These are phyloP conservation scores for Andricus curvator DNA, from an alignment of 2,888 invertebrate genomes.

Conservation along the genomic window DNA sequence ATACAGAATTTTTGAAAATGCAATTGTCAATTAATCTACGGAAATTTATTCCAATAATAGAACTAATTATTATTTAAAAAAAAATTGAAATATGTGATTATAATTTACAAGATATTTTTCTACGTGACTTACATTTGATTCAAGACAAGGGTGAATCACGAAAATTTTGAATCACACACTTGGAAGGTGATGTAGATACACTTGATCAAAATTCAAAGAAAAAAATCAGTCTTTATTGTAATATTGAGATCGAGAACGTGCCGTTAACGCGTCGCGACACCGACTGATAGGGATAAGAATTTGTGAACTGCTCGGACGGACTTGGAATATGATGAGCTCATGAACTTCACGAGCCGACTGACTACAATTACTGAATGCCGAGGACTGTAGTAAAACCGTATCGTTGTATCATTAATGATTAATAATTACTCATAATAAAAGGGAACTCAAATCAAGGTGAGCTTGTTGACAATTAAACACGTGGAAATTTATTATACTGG, in stretches of 20 bases:
- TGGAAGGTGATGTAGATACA: neutral
- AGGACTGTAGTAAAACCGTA: neutral
- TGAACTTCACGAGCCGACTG: neutral
- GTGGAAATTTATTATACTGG: no score
- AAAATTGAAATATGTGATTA: neutral
- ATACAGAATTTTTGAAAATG: no score
- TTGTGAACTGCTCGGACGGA: neutral
- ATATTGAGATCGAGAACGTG: neutral
- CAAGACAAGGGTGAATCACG: neutral
- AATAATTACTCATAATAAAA: neutral
- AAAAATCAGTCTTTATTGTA: no score
- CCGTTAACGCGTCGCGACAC: neutral
- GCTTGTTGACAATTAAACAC: neutral
- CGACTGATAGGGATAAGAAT: neutral
- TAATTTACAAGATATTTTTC: neutral
- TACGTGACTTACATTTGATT: neutral
- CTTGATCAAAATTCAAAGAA: no score
- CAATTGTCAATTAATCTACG: neutral
- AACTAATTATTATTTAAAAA: neutral
- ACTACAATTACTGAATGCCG: neutral
- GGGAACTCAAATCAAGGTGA: neutral
- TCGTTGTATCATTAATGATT: neutral
- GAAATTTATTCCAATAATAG: neutral
- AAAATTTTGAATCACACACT: neutral
- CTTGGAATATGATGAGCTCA: neutral